Conservation (phyloP, 2,113 vertebrate species). For the Marcusenius ussheri region DNA sequence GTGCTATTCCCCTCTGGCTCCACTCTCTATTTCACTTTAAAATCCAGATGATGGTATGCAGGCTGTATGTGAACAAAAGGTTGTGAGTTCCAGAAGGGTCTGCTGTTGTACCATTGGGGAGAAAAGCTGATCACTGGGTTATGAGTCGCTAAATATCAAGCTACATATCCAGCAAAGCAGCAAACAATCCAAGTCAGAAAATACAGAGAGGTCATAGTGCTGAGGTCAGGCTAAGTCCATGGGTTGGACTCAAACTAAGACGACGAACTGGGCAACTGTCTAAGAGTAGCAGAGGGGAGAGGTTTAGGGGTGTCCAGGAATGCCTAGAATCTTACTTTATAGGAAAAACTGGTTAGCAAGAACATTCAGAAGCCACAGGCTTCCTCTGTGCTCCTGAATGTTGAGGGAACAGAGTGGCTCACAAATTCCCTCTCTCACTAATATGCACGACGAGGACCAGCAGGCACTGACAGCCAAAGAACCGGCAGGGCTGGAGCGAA, state of each 20-base stretch:
- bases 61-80: neutral
- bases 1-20: neutral
- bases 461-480: neutral
- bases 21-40: neutral
- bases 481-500: neutral
- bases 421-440: neutral
- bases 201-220: neutral
- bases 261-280: neutral
- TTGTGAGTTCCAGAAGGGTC: neutral
- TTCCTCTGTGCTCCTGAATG: neutral
- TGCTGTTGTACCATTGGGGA: neutral
- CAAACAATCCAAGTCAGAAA: neutral
- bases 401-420: neutral
- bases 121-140: neutral
- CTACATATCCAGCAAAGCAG: neutral
- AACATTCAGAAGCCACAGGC: conserved; percentile 10
- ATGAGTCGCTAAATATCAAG: neutral
- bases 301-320: neutral
- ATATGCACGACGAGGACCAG: neutral
- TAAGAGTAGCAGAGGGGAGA: neutral
- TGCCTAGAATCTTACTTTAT: neutral
- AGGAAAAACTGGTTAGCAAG: conserved; percentile 2
- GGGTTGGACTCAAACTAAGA: neutral
- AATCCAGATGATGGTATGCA: neutral
- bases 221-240: neutral